Evolutionary conservation across 2,888 invertebrate species (phyloP).

Genomic region (Drosophila mayaguana): DNA sequence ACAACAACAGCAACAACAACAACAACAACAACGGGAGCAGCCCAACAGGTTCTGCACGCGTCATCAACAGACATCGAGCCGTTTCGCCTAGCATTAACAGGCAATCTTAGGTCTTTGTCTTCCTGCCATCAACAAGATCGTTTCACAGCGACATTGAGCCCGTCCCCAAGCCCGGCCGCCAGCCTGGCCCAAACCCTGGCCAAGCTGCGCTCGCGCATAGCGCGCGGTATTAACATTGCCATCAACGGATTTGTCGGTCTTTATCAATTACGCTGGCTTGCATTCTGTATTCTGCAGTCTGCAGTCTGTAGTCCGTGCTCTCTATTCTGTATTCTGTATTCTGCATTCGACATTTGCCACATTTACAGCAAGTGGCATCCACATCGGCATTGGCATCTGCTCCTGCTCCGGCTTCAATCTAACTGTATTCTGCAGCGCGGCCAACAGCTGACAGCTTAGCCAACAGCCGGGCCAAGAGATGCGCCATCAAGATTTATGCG

Average conservation of each 20-base stretch:
- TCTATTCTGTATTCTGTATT: conserved; percentile 34
- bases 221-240: conserved; percentile 71
- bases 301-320: conserved; percentile 7
- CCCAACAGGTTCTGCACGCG: conserved; percentile 73
- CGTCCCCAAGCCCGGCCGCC: conserved; percentile 15
- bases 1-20: conserved; percentile 27
- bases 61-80: conserved; percentile 46
- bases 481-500: conserved; percentile 62
- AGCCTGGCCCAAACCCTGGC: conserved; percentile 25
- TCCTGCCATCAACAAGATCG: conserved; percentile 81
- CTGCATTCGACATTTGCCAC: conserved; percentile 55
- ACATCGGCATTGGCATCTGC: conserved; percentile 50
- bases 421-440: conserved; percentile 54
- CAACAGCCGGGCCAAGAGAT: conserved; percentile 33
- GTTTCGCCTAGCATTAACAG: conserved; percentile 57
- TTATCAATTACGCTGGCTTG: conserved; percentile 77
- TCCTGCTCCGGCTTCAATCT: conserved; percentile 21
- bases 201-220: conserved; percentile 37
- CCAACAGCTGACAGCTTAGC: conserved; percentile 58
- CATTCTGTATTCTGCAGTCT: conserved; percentile 32
- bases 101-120: conserved; percentile 77
- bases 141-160: conserved; percentile 72
- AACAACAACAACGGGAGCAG: conserved; percentile 6
- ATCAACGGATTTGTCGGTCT: conserved; percentile 82
- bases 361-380: conserved; percentile 72